Percentiles rank a stretch among this genome's conserved stretches.
phyloP scores from a whole-genome alignment of 2,113 vertebrate genomes.

The Conger conger region DNA sequence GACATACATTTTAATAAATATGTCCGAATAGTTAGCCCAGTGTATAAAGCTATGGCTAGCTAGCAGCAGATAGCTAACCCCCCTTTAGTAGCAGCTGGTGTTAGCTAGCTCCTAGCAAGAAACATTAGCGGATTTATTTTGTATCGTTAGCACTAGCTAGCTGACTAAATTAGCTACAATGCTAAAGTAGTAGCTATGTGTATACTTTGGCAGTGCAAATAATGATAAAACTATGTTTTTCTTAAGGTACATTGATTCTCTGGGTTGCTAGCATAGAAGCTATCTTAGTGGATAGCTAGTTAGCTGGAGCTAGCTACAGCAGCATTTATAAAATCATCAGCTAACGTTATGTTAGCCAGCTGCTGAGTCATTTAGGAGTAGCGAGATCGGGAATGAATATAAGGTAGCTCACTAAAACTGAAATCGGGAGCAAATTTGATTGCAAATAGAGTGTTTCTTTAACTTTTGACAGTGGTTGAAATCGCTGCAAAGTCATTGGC shows the following conservation, averaged over 20 bases:
- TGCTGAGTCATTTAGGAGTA: constrained; percentile 14
- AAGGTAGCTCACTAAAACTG: not conserved
- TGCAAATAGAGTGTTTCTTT: not conserved
- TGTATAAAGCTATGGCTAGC: too few species aligned
- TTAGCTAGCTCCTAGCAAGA: constrained; percentile 31
- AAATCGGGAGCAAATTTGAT: not conserved
- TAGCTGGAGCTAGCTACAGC: not conserved
- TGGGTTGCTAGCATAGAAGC: not conserved
- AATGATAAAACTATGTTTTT: not conserved
- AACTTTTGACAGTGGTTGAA: not conserved
- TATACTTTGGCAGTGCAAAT: not conserved
- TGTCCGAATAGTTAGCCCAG: constrained; percentile 8
- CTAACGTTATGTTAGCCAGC: too few species aligned
- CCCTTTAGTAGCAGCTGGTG: constrained; percentile 13
- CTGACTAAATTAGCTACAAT: not conserved
- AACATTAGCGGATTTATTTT: not conserved
- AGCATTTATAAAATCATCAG: constrained; percentile 2
- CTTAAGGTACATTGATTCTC: not conserved
- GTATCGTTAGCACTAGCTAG: not conserved
- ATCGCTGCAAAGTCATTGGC: not conserved
- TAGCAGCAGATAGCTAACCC: constrained; percentile 17
- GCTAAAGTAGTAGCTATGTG: not conserved
- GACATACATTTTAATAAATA: not conserved
- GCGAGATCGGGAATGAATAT: not conserved
- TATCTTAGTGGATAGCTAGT: constrained; percentile 6